phyloP scores from a whole-genome alignment of 2,888 invertebrate species.

The Therioaphis trifolii region DNA sequence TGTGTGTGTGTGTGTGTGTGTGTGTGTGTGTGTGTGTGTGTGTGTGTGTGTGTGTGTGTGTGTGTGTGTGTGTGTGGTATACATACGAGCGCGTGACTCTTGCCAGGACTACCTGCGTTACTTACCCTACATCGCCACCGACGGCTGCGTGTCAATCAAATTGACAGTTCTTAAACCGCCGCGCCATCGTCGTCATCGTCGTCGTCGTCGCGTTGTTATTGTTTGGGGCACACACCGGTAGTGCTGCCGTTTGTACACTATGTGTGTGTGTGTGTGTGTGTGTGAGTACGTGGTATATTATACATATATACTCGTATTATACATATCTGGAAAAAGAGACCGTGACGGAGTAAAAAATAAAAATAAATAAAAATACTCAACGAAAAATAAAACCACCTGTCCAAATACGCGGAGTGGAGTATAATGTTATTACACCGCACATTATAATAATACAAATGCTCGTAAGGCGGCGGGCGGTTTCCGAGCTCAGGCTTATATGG shows the following conservation, averaged over 20 bases:
- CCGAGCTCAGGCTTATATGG: too few species aligned
- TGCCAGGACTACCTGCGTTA: constrained; percentile 55
- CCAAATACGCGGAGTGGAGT: constrained; percentile 10
- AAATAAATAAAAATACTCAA: background rate
- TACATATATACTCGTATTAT: background rate
- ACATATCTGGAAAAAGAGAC: background rate
- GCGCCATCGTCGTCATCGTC: too few species aligned
- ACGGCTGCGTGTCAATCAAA: constrained; percentile 39
- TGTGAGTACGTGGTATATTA: background rate
- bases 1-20: too few species aligned
- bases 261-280: too few species aligned
- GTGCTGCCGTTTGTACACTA: too few species aligned
- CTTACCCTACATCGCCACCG: constrained; percentile 6
- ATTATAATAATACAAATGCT: background rate
- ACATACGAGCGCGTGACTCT: constrained; percentile 16
- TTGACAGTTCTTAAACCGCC: constrained; percentile 45
- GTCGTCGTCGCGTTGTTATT: constrained; percentile 13
- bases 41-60: too few species aligned
- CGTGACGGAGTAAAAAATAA: too few species aligned
- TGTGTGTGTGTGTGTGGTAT: too few species aligned
- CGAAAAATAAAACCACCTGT: constrained; percentile 46
- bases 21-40: too few species aligned
- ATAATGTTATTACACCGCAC: background rate
- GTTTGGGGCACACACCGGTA: constrained; percentile 10
- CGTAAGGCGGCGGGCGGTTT: background rate